Conservation (phyloP, 2,113 vertebrate species). For the Lepisosteus oculatus region DNA sequence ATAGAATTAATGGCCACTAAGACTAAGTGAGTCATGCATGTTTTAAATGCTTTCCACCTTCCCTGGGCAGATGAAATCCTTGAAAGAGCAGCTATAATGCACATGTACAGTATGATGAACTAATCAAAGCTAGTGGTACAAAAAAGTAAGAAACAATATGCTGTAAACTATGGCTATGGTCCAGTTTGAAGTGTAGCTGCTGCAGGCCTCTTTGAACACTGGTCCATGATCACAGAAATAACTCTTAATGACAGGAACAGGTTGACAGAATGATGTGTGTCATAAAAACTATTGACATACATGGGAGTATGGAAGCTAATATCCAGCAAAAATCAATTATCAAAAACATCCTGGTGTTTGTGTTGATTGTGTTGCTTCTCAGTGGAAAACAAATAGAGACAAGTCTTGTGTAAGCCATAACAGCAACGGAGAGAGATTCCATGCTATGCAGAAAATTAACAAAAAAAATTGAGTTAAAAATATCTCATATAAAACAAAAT, state of each 20-base stretch:
- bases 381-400: background rate
- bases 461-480: background rate
- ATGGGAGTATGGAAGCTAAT: background rate
- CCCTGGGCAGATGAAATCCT: background rate
- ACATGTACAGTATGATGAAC: background rate
- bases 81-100: background rate
- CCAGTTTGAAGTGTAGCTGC: background rate
- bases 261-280: background rate
- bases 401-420: background rate
- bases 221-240: slow-evolving; percentile 17
- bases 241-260: background rate
- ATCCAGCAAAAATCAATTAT: background rate
- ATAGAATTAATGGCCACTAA: slow-evolving; percentile 2
- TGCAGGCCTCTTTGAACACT: background rate
- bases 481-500: background rate
- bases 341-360: background rate
- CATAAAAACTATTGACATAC: background rate
- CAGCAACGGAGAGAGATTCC: background rate
- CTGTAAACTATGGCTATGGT: background rate
- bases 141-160: background rate
- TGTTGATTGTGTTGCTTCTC: background rate
- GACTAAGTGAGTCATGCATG: background rate
- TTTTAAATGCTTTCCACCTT: slow-evolving; percentile 12
- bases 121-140: background rate
- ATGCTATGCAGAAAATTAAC: background rate